These are phyloP conservation scores for Hypanus sabinus DNA, from an alignment of 2,113 vertebrate species.

Conservation along the genomic window DNA sequence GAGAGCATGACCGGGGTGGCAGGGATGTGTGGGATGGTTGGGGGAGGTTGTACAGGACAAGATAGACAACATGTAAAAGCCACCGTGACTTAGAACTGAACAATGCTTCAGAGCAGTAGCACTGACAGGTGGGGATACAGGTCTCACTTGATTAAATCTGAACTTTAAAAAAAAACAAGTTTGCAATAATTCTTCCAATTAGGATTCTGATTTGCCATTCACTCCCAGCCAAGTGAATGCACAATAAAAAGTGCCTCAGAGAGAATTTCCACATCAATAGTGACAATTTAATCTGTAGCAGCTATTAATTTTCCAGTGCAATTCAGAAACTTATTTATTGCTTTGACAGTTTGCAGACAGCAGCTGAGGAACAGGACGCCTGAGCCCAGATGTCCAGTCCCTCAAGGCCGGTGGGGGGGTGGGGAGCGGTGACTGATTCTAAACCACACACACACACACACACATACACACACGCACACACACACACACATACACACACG, in stretches of 20 bases:
- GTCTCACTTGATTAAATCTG: constrained; percentile 11
- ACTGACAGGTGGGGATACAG: not conserved
- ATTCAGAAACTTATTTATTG: constrained; percentile 2
- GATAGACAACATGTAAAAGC: no score
- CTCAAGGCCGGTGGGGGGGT: no score
- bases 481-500: no score
- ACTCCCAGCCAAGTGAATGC: not conserved
- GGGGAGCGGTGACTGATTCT: no score
- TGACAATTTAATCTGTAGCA: constrained; percentile 8
- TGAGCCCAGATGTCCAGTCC: no score
- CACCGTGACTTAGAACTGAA: not conserved
- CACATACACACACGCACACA: no score
- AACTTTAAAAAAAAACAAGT: not conserved
- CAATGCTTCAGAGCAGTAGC: not conserved
- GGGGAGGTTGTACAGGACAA: no score
- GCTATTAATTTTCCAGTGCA: not conserved
- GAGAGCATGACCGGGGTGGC: no score
- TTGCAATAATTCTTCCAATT: not conserved
- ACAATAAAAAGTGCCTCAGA: not conserved
- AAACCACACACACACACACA: no score
- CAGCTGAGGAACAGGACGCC: not conserved
- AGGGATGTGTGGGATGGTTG: no score
- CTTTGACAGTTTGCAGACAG: not conserved
- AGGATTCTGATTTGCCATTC: not conserved
- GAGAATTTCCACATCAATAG: not conserved